These are phyloP conservation scores for Lissocephala sabroskyi DNA, from an alignment of 2,888 invertebrate species.

Conservation along the genomic window DNA sequence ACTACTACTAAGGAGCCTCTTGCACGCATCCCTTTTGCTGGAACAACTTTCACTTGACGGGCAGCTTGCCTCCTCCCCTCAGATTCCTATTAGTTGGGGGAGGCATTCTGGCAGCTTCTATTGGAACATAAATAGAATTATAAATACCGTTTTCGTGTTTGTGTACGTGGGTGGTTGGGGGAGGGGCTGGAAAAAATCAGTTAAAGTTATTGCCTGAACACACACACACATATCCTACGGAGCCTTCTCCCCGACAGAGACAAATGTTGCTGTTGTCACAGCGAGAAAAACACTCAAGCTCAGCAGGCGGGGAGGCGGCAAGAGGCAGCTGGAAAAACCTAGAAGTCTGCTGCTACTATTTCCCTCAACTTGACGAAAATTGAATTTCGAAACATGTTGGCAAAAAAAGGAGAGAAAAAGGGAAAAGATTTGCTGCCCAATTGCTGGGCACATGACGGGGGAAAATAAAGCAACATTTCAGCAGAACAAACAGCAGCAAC, in stretches of 20 bases:
- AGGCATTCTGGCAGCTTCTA: too few species aligned
- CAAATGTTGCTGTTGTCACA: conserved; percentile 35
- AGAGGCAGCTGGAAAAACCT: too few species aligned
- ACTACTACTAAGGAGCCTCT: neutral
- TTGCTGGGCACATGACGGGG: conserved; percentile 13
- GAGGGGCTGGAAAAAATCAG: conserved; percentile 21
- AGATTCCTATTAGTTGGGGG: too few species aligned
- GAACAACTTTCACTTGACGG: conserved; percentile 37
- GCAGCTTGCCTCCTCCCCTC: too few species aligned
- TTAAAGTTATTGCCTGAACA: conserved; percentile 33
- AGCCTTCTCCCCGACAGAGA: conserved; percentile 22
- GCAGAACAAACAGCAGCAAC: conserved; percentile 8
- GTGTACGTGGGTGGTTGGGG: conserved; percentile 11
- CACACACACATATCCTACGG: neutral
- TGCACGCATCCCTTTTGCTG: conserved; percentile 10
- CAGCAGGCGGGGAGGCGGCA: too few species aligned
- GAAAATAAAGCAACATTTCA: conserved; percentile 40
- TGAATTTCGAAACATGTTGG: conserved; percentile 40
- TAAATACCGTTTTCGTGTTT: conserved; percentile 24
- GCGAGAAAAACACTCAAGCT: conserved; percentile 4
- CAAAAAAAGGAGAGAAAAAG: conserved; percentile 9
- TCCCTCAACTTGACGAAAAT: conserved; percentile 41
- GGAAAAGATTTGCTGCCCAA: conserved; percentile 1
- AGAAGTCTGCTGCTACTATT: conserved; percentile 18
- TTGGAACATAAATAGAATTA: conserved; percentile 39